Evolutionary conservation across 2,888 invertebrate species (phyloP).

Genomic region (Volucella bombylans): DNA sequence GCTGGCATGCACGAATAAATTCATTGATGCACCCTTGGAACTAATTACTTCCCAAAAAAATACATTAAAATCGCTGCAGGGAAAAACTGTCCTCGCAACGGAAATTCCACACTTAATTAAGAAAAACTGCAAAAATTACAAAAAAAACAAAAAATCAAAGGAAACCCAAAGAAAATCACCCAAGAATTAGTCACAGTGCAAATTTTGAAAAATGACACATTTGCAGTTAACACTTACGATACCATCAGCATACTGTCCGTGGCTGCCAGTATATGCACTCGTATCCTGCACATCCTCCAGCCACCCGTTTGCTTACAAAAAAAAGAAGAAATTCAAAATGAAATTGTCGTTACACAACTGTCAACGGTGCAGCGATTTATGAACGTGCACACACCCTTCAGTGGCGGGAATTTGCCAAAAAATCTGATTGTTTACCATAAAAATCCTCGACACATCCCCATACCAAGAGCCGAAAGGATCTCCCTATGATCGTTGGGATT

Average conservation of each 20-base stretch:
- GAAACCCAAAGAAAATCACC: conserved; percentile 44
- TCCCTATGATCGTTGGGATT: conserved; percentile 48
- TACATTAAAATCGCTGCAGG: conserved; percentile 26
- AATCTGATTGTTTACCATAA: conserved; percentile 67
- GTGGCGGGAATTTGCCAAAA: conserved; percentile 66
- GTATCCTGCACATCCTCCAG: conserved; percentile 35
- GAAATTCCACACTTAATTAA: conserved; percentile 71
- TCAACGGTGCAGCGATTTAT: conserved; percentile 64
- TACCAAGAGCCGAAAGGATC: conserved; percentile 31
- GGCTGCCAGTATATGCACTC: background rate
- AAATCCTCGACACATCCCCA: conserved; percentile 31
- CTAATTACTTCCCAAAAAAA: conserved; percentile 9
- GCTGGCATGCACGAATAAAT: too few species aligned
- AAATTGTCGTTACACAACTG: conserved; percentile 72
- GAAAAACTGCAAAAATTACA: background rate
- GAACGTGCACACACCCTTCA: conserved; percentile 61
- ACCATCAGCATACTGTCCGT: conserved; percentile 26
- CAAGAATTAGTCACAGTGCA: conserved; percentile 66
- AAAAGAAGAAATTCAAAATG: conserved; percentile 46
- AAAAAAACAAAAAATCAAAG: conserved; percentile 26
- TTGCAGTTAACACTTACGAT: conserved; percentile 51
- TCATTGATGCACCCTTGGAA: too few species aligned
- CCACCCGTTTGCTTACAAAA: background rate
- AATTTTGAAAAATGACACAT: conserved; percentile 71
- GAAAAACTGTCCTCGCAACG: conserved; percentile 21